These are phyloP conservation scores for Panthera tigris DNA, from an alignment of 2,113 vertebrate species.

Conservation along the genomic window DNA sequence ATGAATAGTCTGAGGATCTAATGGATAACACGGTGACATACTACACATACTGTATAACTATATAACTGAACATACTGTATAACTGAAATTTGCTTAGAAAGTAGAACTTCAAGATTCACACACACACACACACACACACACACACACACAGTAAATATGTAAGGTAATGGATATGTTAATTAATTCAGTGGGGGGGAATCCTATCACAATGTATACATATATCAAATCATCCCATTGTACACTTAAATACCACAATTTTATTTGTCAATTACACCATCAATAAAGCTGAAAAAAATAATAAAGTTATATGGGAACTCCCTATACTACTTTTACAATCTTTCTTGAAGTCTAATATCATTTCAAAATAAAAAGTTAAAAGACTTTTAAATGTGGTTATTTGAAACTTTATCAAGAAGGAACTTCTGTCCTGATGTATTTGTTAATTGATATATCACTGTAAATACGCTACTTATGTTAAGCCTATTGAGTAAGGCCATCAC, in stretches of 20 bases:
- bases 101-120: background rate
- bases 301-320: background rate
- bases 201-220: background rate
- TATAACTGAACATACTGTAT: background rate
- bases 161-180: background rate
- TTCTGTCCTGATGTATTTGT: background rate
- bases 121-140: background rate
- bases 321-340: background rate
- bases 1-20: background rate
- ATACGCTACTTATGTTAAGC: constrained; percentile 30
- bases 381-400: constrained; percentile 3
- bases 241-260: background rate
- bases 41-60: no score
- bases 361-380: constrained; percentile 35
- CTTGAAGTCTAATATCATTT: background rate
- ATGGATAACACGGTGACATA: background rate
- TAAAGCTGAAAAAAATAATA: background rate
- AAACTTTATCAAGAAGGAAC: background rate
- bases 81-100: background rate
- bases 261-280: background rate
- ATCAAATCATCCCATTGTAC: background rate
- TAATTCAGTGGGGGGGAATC: background rate
- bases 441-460: constrained; percentile 22
- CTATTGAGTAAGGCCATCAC: background rate
- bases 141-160: background rate